Evolutionary conservation across 92 coral and sea anemone genomes (phyloP).

Genomic region (Epizoanthus rinbou): DNA sequence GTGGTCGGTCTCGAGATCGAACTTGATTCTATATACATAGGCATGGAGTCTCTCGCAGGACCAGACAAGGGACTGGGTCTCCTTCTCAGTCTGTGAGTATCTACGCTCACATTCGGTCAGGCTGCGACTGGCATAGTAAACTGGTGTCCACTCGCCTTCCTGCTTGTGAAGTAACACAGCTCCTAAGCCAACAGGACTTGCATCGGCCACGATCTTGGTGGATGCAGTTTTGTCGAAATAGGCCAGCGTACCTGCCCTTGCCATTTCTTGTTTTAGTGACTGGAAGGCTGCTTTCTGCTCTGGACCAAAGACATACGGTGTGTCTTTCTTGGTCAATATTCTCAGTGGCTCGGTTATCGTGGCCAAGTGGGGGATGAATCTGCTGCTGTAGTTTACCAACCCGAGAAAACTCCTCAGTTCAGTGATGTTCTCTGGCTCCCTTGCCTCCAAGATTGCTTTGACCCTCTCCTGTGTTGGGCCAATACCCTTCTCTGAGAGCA

Average conservation of each 20-base stretch:
- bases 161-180: constrained; percentile 54
- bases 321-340: constrained; percentile 55
- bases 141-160: constrained; percentile 24
- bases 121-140: constrained; percentile 56
- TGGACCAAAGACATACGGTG: constrained; percentile 49
- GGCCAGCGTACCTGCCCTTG: constrained; percentile 51
- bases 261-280: constrained; percentile 49
- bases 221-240: constrained; percentile 60
- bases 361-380: constrained; percentile 65
- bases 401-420: constrained; percentile 61
- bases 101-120: constrained; percentile 51
- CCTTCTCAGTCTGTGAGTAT: constrained; percentile 61
- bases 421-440: constrained; percentile 58
- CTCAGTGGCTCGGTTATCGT: constrained; percentile 57
- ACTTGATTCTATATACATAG: constrained; percentile 18
- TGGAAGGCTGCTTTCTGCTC: constrained; percentile 53
- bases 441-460: constrained; percentile 57
- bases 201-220: constrained; percentile 57
- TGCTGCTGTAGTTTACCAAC: constrained; percentile 61
- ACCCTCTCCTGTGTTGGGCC: constrained; percentile 69
- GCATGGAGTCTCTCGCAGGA: constrained; percentile 51
- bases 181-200: constrained; percentile 64
- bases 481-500: constrained; percentile 67
- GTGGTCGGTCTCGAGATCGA: constrained; percentile 24
- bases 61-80: constrained; percentile 51